phyloP scores from a whole-genome alignment of 2,113 vertebrate species.

The Sporophila hypoxantha region DNA sequence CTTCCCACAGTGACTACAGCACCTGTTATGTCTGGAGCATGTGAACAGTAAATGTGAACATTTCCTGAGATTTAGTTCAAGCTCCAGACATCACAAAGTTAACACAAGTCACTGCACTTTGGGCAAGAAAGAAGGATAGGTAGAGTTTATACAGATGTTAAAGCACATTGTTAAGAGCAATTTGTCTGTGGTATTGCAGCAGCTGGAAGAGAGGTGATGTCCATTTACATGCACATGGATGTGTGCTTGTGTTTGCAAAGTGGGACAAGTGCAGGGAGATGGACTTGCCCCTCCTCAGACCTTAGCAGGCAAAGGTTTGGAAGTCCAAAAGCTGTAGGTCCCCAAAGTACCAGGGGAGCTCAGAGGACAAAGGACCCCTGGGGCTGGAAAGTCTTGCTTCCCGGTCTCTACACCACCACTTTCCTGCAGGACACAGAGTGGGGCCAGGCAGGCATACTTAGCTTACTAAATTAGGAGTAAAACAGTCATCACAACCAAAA shows the following conservation, averaged over 20 bases:
- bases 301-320: background rate
- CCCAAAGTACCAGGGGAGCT: background rate
- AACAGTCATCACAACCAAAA: background rate
- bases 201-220: background rate
- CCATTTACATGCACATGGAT: background rate
- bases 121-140: background rate
- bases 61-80: background rate
- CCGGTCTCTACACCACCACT: background rate
- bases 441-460: background rate
- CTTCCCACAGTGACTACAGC: background rate
- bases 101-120: background rate
- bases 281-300: background rate
- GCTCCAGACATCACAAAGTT: background rate
- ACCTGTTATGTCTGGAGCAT: background rate
- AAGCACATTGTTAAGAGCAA: background rate
- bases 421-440: background rate
- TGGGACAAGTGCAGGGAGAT: background rate
- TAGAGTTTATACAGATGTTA: background rate
- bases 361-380: background rate
- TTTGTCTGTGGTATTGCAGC: background rate
- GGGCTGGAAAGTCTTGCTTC: background rate
- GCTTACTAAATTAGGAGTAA: background rate
- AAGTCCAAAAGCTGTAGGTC: background rate
- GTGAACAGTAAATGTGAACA: background rate
- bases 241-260: background rate